phyloP scores from a whole-genome alignment of 2,888 invertebrate genomes.

The Pandemis heparana region DNA sequence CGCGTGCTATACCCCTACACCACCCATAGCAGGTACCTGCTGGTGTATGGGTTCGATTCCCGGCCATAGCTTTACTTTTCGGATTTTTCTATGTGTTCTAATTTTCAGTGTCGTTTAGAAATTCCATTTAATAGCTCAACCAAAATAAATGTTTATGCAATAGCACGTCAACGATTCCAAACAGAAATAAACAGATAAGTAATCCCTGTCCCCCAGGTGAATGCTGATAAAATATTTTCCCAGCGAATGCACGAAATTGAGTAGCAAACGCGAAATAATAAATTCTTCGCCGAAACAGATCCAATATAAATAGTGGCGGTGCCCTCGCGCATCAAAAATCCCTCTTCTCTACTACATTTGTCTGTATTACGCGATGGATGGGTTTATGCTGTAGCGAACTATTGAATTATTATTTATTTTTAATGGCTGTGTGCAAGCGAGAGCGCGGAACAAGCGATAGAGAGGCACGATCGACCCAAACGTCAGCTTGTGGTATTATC shows the following conservation, averaged over 20 bases:
- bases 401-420: background rate
- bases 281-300: constrained; percentile 53
- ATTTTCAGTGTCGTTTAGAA: too few species aligned
- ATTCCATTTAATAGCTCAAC: too few species aligned
- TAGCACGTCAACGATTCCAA: constrained; percentile 2
- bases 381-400: constrained; percentile 46
- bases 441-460: too few species aligned
- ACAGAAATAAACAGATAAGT: constrained; percentile 37
- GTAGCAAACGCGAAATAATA: constrained; percentile 52
- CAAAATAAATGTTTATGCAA: background rate
- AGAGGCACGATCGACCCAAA: too few species aligned
- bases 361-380: constrained; percentile 57
- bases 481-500: too few species aligned
- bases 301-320: constrained; percentile 55
- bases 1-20: too few species aligned
- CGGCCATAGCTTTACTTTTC: too few species aligned
- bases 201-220: constrained; percentile 38
- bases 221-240: constrained; percentile 32
- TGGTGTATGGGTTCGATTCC: too few species aligned
- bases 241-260: constrained; percentile 44
- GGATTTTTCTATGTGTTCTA: too few species aligned
- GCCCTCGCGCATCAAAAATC: constrained; percentile 49
- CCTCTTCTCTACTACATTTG: constrained; percentile 51
- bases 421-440: background rate
- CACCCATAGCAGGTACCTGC: too few species aligned